These are phyloP conservation scores for Hucho hucho DNA, from an alignment of 2,113 vertebrate genomes.

Conservation along the genomic window DNA sequence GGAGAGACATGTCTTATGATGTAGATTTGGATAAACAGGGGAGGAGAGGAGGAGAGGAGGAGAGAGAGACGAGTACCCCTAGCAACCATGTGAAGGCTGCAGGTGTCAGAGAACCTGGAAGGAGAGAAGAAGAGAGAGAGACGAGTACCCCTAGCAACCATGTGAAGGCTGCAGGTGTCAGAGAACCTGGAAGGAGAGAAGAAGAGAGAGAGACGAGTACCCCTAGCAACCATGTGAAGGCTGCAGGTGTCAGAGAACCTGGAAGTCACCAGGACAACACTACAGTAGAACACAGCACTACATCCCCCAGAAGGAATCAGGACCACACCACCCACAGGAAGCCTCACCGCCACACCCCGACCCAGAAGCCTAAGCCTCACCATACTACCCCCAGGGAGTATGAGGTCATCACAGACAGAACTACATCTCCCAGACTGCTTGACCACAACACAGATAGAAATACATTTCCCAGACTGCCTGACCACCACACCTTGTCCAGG, in stretches of 20 bases:
- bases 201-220: no score
- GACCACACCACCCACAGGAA: constrained; percentile 20
- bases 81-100: constrained; percentile 36
- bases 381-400: no score
- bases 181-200: no score
- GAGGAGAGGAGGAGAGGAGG: constrained; percentile 8
- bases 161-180: constrained; percentile 28
- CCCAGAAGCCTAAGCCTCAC: no score
- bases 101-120: constrained; percentile 9
- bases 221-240: constrained; percentile 31
- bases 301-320: constrained; percentile 1
- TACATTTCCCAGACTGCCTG: no score
- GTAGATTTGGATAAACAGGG: constrained; percentile 23
- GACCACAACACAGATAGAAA: no score
- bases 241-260: constrained; percentile 1
- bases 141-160: constrained; percentile 15
- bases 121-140: not conserved
- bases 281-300: constrained; percentile 24
- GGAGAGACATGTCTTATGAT: constrained; percentile 18
- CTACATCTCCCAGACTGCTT: no score
- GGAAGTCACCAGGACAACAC: constrained; percentile 27
- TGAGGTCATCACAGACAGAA: no score
- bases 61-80: not conserved
- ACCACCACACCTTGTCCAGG: no score
- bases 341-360: no score